Base-by-base conservation (phyloP, 92 coral and sea anemone genomes). In the Isaurus tuberculatus region DNA sequence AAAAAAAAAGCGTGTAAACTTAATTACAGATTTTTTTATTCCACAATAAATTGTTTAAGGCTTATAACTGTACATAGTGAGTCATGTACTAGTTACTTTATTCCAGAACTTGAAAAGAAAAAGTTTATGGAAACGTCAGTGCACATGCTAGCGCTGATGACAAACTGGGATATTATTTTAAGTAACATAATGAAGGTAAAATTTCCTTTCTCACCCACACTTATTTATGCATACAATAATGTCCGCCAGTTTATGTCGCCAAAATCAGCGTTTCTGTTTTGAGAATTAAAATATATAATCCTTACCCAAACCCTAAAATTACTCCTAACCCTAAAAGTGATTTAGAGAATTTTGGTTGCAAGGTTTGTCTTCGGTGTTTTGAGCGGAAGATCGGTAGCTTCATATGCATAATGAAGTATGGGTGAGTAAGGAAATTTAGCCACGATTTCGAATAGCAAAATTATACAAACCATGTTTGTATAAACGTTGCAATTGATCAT, bases 101-200 rank as follows among this genome's bases (percentile, higher is more conserved):
- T 60, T 60, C 66, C 66, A 60, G 66, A 60, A 60, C 66, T 60
- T 20, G 66, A 60, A 60, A 60, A 60, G 66, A 19, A n/a, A 60
- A 60, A 60, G 66, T 60, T 55, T 60, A 26, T 60, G 66, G 66
- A 60, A 60, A 60, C 17, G 30, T 60, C 66, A 60, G 66, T 26
- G 66, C 66, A 60, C 66, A 60, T 60, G 66, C 66, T 60, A 60
- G 66, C 66, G 66, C 66, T 60, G 66, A 20, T 19, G 26, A 60
- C 2, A 60, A 60, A 60, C 28, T 60, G 55, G 16, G 55, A 11
- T 15, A 48, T 48, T 15, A 48, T 48, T 48, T 48, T 15, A 48
- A 36, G 42, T 36, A 36, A 36, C 42, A 36, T 36, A 36, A 36
- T 36, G 16, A 8, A 15, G 14, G 14, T 48, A 48, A 48, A 48